These are phyloP conservation scores for Aepyceros melampus DNA, from an alignment of 2,113 vertebrate genomes.

Conservation along the genomic window DNA sequence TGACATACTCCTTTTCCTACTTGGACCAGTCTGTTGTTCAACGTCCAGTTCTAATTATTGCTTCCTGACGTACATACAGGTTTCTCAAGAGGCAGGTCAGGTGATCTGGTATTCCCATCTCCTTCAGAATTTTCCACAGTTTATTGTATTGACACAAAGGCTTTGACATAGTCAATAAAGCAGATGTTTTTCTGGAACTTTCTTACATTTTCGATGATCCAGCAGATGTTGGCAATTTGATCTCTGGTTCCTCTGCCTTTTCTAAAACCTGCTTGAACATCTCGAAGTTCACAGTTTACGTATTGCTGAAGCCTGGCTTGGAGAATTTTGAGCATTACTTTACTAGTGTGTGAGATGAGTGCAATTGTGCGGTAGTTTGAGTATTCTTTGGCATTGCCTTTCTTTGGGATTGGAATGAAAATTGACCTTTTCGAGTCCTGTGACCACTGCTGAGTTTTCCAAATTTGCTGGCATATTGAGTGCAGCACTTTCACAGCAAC, in stretches of 20 bases:
- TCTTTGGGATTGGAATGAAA: neutral
- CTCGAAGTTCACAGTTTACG: accelerated
- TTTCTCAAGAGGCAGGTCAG: neutral
- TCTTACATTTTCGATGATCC: neutral
- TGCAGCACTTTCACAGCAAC: neutral
- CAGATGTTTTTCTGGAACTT: neutral
- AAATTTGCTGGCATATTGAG: neutral
- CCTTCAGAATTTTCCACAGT: neutral
- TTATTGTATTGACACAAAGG: neutral
- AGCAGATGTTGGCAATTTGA: no score
- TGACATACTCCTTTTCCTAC: neutral
- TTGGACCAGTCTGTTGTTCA: neutral
- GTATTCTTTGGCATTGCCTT: neutral
- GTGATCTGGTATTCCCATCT: neutral
- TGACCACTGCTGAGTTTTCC: neutral
- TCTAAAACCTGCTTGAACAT: neutral
- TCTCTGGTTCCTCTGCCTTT: neutral
- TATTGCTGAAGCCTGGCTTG: neutral
- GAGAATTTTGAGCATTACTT: neutral
- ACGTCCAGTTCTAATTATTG: neutral
- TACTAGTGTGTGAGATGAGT: neutral
- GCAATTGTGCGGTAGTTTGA: neutral
- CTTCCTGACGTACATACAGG: neutral
- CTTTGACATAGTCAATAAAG: neutral
- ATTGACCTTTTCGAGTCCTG: neutral